Evolutionary conservation across 1,140 invertebrate species (phyloP).

Genomic region (Bursaphelenchus mucronatus): DNA sequence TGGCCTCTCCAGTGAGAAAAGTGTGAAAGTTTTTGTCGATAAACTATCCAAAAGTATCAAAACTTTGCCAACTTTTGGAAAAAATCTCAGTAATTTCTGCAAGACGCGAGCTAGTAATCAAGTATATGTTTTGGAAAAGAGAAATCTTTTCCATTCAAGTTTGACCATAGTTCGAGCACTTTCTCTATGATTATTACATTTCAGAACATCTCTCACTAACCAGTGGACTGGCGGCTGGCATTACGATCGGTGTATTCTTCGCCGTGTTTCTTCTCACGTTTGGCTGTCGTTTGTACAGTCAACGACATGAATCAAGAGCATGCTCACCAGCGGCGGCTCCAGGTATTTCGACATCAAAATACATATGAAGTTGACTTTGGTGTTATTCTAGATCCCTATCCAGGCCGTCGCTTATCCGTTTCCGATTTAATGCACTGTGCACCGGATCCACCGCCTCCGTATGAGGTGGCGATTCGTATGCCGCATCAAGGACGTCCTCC

Average conservation of each 20-base stretch:
- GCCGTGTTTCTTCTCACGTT: conserved; percentile 54
- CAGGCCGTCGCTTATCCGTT: conserved; percentile 20
- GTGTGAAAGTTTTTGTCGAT: too few relatives aligned
- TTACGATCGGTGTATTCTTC: conserved; percentile 53
- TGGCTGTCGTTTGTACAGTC: conserved; percentile 53
- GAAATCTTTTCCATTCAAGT: too few relatives aligned
- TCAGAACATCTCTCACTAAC: conserved; percentile 48
- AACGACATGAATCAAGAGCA: conserved; percentile 21
- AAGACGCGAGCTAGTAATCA: too few relatives aligned
- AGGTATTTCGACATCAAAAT: background rate
- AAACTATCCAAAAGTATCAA: too few relatives aligned
- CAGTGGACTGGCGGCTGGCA: conserved; percentile 53
- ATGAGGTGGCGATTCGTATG: conserved; percentile 28
- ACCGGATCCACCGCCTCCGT: conserved; percentile 18
- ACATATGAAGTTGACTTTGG: conserved; percentile 5
- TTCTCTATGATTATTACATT: background rate
- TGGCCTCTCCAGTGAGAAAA: too few relatives aligned
- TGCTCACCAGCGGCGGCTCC: conserved; percentile 5
- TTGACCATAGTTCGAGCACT: too few relatives aligned
- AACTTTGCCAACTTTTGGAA: too few relatives aligned
- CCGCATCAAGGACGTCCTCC: conserved; percentile 24
- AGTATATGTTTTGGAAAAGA: too few relatives aligned
- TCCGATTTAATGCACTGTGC: conserved; percentile 27
- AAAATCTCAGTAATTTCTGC: too few relatives aligned
- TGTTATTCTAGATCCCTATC: conserved; percentile 15